Percentiles rank a stretch among this genome's conserved stretches.
phyloP scores from a whole-genome alignment of 2,113 vertebrate genomes.

The Danio rerio region DNA sequence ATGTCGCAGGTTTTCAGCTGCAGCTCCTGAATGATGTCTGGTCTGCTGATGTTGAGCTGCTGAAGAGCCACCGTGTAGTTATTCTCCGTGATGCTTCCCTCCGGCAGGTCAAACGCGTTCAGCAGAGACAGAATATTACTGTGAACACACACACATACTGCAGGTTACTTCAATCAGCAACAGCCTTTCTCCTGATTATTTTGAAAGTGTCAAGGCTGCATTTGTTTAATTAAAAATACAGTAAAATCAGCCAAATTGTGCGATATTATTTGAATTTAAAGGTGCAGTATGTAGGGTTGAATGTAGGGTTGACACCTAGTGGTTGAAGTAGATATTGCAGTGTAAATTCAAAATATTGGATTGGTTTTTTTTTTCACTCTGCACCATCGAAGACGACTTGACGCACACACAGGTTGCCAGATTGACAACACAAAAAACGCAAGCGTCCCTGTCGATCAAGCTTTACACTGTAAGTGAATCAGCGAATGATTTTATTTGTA shows the following conservation, averaged over 20 bases:
- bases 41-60: slow-evolving; percentile 64
- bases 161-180: too few species aligned
- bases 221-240: background rate
- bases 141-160: background rate
- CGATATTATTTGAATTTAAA: background rate
- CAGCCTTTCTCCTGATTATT: too few species aligned
- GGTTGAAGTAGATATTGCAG: too few species aligned
- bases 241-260: background rate
- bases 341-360: too few species aligned
- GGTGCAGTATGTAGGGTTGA: background rate
- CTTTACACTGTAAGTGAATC: too few species aligned
- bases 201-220: background rate
- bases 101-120: slow-evolving; percentile 71
- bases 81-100: slow-evolving; percentile 66
- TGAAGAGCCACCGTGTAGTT: slow-evolving; percentile 64
- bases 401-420: too few species aligned
- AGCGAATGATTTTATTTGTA: too few species aligned
- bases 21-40: slow-evolving; percentile 63
- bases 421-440: too few species aligned
- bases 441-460: too few species aligned
- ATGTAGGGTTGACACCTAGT: too few species aligned
- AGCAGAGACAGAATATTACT: slow-evolving; percentile 74
- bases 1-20: slow-evolving; percentile 67
- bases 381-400: too few species aligned
- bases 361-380: too few species aligned